A percentile compares a stretch with the other conserved stretches of the same genome.
phyloP scores from a whole-genome alignment of 2,113 vertebrate species.

The Planiliza haematocheilus region DNA sequence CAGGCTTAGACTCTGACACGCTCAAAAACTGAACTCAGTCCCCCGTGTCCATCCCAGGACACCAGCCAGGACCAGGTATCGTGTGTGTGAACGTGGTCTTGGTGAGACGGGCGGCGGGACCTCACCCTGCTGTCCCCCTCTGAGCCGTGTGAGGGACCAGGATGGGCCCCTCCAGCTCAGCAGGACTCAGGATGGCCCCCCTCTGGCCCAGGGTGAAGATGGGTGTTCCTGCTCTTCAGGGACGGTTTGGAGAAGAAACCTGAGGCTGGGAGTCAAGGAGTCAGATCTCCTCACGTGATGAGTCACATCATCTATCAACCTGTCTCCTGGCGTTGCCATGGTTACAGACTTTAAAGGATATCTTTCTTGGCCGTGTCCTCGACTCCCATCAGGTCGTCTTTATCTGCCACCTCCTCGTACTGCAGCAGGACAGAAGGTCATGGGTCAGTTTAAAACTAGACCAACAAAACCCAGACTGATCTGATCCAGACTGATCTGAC shows the following conservation, averaged over 20 bases:
- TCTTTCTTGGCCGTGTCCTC: conserved; percentile 95
- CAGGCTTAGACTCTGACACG: no score
- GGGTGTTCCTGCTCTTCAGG: conserved; percentile 92
- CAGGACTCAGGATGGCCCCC: conserved; percentile 86
- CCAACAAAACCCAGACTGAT: no score
- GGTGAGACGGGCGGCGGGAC: not conserved
- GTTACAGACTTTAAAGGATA: conserved; percentile 81
- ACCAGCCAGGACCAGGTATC: no score
- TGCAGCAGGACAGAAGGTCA: conserved; percentile 54
- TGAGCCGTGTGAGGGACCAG: conserved; percentile 93
- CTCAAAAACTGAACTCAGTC: no score
- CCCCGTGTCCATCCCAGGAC: no score
- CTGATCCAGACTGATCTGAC: no score
- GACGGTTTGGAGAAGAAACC: conserved; percentile 94
- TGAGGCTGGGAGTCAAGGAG: conserved; percentile 77
- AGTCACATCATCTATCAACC: no score
- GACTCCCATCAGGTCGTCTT: conserved; percentile 94
- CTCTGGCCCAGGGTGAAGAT: conserved; percentile 93
- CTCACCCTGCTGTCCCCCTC: conserved; percentile 86
- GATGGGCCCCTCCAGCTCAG: conserved; percentile 92
- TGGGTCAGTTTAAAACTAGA: not conserved
- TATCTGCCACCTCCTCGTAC: conserved; percentile 96
- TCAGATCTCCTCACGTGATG: no score
- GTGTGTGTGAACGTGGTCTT: no score
- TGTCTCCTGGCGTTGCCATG: no score